Evolutionary conservation across 1,140 invertebrate species (phyloP).

Genomic region (Dreissena rostriformis): DNA sequence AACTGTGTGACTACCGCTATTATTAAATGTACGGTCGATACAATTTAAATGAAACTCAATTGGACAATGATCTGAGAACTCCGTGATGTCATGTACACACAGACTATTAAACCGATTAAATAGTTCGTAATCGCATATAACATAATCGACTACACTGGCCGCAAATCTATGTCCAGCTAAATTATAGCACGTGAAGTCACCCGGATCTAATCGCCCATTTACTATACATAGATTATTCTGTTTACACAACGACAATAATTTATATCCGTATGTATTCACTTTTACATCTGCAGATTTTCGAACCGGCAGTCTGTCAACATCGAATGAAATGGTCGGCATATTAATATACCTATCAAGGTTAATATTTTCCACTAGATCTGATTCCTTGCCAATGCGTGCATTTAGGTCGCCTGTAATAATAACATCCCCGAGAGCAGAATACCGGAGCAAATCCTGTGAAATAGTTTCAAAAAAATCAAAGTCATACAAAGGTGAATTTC

Average conservation of each 20-base stretch:
- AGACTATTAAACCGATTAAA: background rate
- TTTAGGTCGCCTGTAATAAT: constrained; percentile 16
- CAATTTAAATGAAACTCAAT: constrained; percentile 18
- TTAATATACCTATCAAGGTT: constrained; percentile 2
- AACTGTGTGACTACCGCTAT: background rate
- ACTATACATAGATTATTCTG: constrained; percentile 4
- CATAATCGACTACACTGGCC: constrained; percentile 24
- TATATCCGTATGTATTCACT: constrained; percentile 7
- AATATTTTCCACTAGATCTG: constrained; percentile 25
- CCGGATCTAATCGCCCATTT: constrained; percentile 15
- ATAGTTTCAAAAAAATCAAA: constrained; percentile 21
- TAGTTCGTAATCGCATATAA: background rate
- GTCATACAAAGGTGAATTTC: constrained; percentile 3
- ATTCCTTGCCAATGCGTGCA: background rate
- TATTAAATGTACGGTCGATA: background rate
- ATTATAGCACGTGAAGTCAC: constrained; percentile 19
- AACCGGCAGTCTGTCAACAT: background rate
- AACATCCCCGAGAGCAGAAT: constrained; percentile 10
- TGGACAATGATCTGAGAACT: background rate
- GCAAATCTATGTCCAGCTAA: background rate
- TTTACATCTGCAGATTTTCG: background rate
- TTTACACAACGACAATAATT: constrained; percentile 11
- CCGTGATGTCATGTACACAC: no score
- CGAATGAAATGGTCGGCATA: background rate
- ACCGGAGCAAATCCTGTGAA: background rate